A percentile compares a stretch with the other conserved stretches of the same genome.
phyloP scores from a whole-genome alignment of 2,888 invertebrate genomes.

The Parapristionchus giblindavisi region DNA sequence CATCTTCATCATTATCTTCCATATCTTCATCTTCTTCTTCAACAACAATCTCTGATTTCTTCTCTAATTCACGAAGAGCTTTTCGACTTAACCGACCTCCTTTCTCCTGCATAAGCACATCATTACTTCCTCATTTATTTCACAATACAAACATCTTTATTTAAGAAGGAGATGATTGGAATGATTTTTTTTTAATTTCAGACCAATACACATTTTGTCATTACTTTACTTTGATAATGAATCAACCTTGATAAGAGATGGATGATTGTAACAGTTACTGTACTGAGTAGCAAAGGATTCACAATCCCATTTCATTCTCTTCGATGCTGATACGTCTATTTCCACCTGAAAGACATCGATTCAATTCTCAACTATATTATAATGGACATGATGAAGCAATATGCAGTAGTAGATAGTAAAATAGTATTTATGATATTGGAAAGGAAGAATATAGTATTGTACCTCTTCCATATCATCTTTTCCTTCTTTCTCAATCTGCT shows the following conservation, averaged over 20 bases:
- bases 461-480: slow-evolving; percentile 54
- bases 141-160: too few relatives aligned
- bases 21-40: slow-evolving; percentile 48
- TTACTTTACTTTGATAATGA: not conserved
- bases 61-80: slow-evolving; percentile 54
- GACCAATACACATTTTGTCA: not conserved
- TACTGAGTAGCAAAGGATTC: slow-evolving; percentile 77
- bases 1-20: slow-evolving; percentile 43
- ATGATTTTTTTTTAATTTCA: too few relatives aligned
- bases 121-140: not conserved
- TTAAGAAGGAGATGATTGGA: too few relatives aligned
- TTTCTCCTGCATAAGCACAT: slow-evolving; percentile 22
- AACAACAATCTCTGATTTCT: slow-evolving; percentile 42
- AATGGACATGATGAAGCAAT: not conserved
- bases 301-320: slow-evolving; percentile 65
- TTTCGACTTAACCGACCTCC: slow-evolving; percentile 62
- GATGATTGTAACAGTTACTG: slow-evolving; percentile 90
- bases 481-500: slow-evolving; percentile 50
- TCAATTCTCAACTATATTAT: not conserved
- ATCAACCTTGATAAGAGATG: slow-evolving; percentile 79
- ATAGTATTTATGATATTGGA: not conserved
- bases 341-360: slow-evolving; percentile 47
- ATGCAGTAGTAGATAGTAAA: not conserved
- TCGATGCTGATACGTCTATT: slow-evolving; percentile 36
- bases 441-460: not conserved